These are phyloP conservation scores for Sebastes iracundus DNA, from an alignment of 2,797 vertebrate species.

Conservation along the genomic window DNA sequence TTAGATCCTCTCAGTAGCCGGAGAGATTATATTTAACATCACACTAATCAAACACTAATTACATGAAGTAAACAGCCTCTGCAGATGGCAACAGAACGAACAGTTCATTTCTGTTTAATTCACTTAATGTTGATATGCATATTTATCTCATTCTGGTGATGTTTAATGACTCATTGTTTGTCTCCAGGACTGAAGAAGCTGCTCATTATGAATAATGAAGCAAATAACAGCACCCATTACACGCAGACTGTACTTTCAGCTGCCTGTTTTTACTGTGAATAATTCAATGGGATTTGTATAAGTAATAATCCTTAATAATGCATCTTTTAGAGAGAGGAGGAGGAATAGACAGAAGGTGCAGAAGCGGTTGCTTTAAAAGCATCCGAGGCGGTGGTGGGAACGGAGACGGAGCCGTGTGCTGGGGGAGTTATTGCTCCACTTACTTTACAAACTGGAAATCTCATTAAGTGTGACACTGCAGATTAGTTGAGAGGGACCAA, in stretches of 20 bases:
- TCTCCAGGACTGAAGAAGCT: not conserved
- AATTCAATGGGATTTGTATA: slow-evolving; percentile 53
- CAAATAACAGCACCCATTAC: slow-evolving; percentile 16
- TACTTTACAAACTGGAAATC: slow-evolving; percentile 83
- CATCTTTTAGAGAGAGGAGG: slow-evolving; percentile 39
- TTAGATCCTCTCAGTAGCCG: slow-evolving; percentile 6
- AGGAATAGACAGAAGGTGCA: slow-evolving; percentile 47
- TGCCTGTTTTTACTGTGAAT: slow-evolving; percentile 47
- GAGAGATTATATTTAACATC: slow-evolving; percentile 29
- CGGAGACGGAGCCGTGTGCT: slow-evolving; percentile 46
- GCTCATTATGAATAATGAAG: slow-evolving; percentile 50
- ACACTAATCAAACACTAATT: slow-evolving; percentile 48
- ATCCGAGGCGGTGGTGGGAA: slow-evolving; percentile 31
- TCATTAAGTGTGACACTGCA: slow-evolving; percentile 86
- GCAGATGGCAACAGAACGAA: slow-evolving; percentile 28
- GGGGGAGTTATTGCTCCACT: slow-evolving; percentile 77
- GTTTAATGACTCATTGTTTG: slow-evolving; percentile 42
- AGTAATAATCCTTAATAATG: slow-evolving; percentile 58
- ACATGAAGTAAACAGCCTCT: slow-evolving; percentile 31
- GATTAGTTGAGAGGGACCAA: slow-evolving; percentile 83
- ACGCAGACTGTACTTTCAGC: slow-evolving; percentile 14
- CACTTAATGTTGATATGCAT: slow-evolving; percentile 19
- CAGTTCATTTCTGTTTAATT: slow-evolving; percentile 34
- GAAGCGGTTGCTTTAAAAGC: slow-evolving; percentile 63
- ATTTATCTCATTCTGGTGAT: slow-evolving; percentile 37